Conservation (phyloP, 2,113 vertebrate species). For the Aptenodytes forsteri region DNA sequence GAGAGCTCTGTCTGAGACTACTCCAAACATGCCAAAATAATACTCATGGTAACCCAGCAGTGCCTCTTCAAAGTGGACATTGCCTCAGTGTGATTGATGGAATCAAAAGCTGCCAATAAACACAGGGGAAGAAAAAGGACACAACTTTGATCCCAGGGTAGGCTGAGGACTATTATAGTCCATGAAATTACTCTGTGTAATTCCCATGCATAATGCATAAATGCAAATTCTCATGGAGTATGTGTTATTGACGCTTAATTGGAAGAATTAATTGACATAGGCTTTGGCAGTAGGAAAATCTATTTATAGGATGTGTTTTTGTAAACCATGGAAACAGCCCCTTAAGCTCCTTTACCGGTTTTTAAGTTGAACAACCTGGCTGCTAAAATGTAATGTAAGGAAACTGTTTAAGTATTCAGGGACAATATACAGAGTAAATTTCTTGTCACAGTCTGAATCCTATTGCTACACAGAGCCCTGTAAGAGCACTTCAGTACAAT, state of each 20-base stretch:
- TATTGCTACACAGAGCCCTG: not conserved
- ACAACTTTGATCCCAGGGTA: constrained; percentile 23
- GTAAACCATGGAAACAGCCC: not conserved
- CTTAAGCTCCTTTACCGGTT: not conserved
- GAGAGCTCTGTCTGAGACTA: not conserved
- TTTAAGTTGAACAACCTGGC: not conserved
- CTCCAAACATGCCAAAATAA: constrained; percentile 38
- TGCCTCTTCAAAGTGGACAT: constrained; percentile 36
- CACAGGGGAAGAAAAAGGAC: not conserved
- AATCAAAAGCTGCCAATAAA: constrained; percentile 60
- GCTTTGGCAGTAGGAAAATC: not conserved
- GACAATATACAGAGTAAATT: not conserved
- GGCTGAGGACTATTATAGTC: constrained; percentile 3
- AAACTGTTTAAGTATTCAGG: not conserved
- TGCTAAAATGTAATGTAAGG: not conserved
- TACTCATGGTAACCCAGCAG: constrained; percentile 39
- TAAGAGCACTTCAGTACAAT: not conserved
- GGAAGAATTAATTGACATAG: constrained; percentile 21
- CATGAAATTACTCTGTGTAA: not conserved
- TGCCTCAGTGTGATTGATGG: not conserved
- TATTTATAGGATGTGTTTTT: not conserved
- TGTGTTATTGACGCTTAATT: not conserved
- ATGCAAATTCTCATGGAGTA: not conserved
- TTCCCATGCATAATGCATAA: constrained; percentile 1
- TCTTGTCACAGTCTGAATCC: not conserved